Evolutionary conservation across 2,113 vertebrate genomes (phyloP).

Genomic region (Hyperopisus bebe): DNA sequence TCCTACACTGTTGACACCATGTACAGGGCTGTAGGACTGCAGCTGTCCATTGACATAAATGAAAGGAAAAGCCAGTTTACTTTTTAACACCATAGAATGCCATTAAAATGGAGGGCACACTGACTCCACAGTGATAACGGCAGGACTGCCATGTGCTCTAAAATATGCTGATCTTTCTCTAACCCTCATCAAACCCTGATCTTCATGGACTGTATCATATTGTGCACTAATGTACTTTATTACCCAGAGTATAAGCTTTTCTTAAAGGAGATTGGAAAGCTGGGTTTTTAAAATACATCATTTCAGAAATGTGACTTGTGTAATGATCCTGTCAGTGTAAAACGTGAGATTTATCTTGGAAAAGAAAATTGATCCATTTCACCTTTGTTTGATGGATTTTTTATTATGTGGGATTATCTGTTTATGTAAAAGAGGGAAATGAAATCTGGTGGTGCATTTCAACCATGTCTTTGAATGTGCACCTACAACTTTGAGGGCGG

Average conservation of each 20-base stretch:
- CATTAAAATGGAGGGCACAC: conserved; percentile 61
- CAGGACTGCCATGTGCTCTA: conserved; percentile 81
- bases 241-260: conserved; percentile 99
- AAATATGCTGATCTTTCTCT: conserved; percentile 99
- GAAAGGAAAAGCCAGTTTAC: conserved; percentile 53
- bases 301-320: conserved; percentile 95
- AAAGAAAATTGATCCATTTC: conserved; percentile 99
- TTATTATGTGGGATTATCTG: conserved; percentile 99
- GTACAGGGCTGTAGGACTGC: conserved; percentile 52
- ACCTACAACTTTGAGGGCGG: neutral
- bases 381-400: conserved; percentile 99
- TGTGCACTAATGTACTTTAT: conserved; percentile 99
- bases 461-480: conserved; percentile 82
- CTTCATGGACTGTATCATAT: conserved; percentile 99
- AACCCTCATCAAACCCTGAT: conserved; percentile 99
- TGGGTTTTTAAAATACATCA: conserved; percentile 96
- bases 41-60: conserved; percentile 20
- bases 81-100: conserved; percentile 58
- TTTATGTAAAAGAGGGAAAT: conserved; percentile 94
- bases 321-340: conserved; percentile 99
- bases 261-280: conserved; percentile 99
- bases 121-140: conserved; percentile 79
- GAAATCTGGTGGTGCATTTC: conserved; percentile 80
- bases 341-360: conserved; percentile 99
- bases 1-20: conserved; percentile 50